Conservation (phyloP, 2,888 invertebrate genomes). For the Alloplasta piceator region DNA sequence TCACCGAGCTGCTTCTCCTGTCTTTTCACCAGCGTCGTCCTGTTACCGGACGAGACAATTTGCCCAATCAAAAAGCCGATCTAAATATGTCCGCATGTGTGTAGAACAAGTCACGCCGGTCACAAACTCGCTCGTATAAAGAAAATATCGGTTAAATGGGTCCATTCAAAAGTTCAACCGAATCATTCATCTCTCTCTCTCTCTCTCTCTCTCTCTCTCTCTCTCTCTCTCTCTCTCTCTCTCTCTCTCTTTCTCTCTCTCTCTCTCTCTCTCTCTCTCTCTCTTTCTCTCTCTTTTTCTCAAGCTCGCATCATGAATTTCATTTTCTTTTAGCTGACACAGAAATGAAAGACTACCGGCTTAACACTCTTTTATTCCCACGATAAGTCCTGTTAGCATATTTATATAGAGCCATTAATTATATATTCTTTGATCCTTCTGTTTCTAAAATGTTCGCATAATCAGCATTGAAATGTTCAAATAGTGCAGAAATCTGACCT, state of each 20-base stretch:
- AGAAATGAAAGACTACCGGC: too few species aligned
- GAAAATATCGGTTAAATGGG: conserved; percentile 76
- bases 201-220: not conserved
- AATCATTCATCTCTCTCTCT: conserved; percentile 65
- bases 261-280: conserved; percentile 14
- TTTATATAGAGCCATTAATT: too few species aligned
- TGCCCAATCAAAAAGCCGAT: conserved; percentile 81
- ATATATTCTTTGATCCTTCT: too few species aligned
- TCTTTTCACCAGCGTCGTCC: conserved; percentile 68
- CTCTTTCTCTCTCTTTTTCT: not conserved
- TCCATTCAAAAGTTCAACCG: conserved; percentile 72
- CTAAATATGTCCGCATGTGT: conserved; percentile 73
- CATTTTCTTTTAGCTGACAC: too few species aligned
- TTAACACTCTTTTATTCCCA: not conserved
- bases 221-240: conserved; percentile 4
- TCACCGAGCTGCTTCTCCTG: conserved; percentile 53
- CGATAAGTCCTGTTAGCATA: not conserved
- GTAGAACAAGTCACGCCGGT: conserved; percentile 66
- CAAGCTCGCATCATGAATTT: too few species aligned
- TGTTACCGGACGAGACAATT: conserved; percentile 82
- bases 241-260: conserved; percentile 17
- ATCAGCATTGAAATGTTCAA: too few species aligned
- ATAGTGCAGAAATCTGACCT: too few species aligned
- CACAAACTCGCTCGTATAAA: conserved; percentile 67
- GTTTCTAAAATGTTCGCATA: too few species aligned